These are phyloP conservation scores for Zaprionus vittiger DNA, from an alignment of 1,140 invertebrate genomes.

Conservation along the genomic window DNA sequence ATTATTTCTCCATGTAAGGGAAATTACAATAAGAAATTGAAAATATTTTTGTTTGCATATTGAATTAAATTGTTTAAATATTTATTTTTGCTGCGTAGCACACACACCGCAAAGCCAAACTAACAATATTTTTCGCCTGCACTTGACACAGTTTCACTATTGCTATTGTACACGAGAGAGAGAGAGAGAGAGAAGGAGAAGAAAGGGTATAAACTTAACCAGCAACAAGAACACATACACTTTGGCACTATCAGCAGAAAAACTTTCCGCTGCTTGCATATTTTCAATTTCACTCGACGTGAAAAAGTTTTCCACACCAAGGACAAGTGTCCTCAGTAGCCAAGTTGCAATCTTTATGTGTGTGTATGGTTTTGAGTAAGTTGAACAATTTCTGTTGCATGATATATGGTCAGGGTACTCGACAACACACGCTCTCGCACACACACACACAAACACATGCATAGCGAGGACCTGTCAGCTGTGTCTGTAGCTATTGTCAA, in stretches of 20 bases:
- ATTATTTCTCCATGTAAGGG: not conserved
- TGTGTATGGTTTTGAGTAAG: constrained; percentile 12
- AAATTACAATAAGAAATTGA: not conserved
- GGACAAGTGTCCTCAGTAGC: constrained; percentile 48
- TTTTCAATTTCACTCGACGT: constrained; percentile 71
- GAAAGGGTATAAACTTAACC: constrained; percentile 45
- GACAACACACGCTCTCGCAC: constrained; percentile 5
- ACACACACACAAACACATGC: constrained; percentile 26
- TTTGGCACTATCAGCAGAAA: constrained; percentile 57
- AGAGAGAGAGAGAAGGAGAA: not conserved
- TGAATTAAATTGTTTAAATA: constrained; percentile 48
- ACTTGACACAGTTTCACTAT: constrained; percentile 65
- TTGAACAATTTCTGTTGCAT: constrained; percentile 35
- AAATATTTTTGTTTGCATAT: constrained; percentile 5
- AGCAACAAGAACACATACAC: constrained; percentile 38
- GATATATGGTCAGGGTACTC: constrained; percentile 56
- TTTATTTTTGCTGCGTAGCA: constrained; percentile 26
- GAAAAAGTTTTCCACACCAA: constrained; percentile 71
- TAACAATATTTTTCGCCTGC: constrained; percentile 43
- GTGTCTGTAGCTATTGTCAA: constrained; percentile 51
- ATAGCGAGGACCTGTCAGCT: constrained; percentile 23
- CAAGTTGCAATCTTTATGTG: constrained; percentile 42
- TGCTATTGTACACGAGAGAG: not conserved
- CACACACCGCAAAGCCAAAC: not conserved
- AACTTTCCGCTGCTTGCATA: constrained; percentile 71